These are phyloP conservation scores for Meloidogyne chitwoodi DNA, from an alignment of 1,140 invertebrate genomes.

Conservation along the genomic window DNA sequence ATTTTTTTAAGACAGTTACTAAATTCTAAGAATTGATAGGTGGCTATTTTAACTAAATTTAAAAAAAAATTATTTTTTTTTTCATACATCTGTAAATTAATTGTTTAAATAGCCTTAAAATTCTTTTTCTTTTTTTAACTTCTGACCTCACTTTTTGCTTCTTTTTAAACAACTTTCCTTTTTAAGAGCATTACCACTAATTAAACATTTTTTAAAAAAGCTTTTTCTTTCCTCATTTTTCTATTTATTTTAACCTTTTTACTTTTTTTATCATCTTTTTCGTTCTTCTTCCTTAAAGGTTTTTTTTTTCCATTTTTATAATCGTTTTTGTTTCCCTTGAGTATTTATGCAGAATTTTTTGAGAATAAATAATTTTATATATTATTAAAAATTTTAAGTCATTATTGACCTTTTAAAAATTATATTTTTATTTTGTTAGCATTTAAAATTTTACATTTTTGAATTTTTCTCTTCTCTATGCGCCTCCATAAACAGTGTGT, in stretches of 20 bases:
- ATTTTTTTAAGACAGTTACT: no score
- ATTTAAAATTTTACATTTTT: neutral
- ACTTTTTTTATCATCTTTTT: no score
- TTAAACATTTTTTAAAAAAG: neutral
- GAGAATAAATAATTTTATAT: neutral
- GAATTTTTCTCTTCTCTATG: no score
- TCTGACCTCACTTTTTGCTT: neutral
- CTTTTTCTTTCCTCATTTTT: neutral
- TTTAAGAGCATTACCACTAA: neutral
- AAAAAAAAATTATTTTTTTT: no score
- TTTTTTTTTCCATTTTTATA: neutral
- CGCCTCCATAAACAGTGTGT: no score
- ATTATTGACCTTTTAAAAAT: neutral
- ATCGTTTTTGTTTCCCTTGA: neutral
- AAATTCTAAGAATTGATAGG: no score
- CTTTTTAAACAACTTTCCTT: neutral
- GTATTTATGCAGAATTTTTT: neutral
- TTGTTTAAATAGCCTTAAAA: no score
- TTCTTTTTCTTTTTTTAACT: no score
- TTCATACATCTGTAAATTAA: no score
- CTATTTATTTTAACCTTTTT: neutral
- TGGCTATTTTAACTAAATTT: no score
- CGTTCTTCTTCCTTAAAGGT: no score
- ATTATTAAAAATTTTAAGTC: neutral
- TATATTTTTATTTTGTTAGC: neutral